phyloP scores from a whole-genome alignment of 2,797 vertebrate species.

The Ara ararauna region DNA sequence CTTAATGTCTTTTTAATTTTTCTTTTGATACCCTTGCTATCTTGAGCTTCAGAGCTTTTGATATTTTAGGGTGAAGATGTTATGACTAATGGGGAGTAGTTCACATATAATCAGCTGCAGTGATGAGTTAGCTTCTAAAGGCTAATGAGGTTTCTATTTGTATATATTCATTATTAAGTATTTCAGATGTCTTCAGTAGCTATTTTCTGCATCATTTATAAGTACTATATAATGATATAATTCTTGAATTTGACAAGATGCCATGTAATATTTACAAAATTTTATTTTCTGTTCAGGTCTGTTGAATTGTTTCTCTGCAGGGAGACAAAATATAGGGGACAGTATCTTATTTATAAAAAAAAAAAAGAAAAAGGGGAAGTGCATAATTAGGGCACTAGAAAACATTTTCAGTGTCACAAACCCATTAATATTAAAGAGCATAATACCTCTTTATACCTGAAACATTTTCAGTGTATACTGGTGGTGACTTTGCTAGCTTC shows the following conservation, averaged over 20 bases:
- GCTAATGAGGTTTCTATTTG: not conserved
- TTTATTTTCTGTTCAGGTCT: not conserved
- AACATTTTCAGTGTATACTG: not conserved
- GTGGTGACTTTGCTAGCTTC: not conserved
- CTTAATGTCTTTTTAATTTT: conserved; percentile 1
- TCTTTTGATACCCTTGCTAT: not conserved
- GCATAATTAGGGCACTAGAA: not conserved
- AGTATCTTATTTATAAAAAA: not conserved
- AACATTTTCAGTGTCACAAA: not conserved
- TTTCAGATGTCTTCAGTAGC: not conserved
- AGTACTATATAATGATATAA: not conserved
- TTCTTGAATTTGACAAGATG: not conserved
- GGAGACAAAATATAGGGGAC: not conserved
- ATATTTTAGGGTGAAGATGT: not conserved
- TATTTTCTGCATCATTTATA: not conserved
- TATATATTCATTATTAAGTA: not conserved
- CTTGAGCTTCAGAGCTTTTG: not conserved
- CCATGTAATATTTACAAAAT: not conserved
- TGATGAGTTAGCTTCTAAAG: not conserved
- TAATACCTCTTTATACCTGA: not conserved
- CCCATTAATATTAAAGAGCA: not conserved
- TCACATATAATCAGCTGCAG: not conserved
- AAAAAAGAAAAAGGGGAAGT: not conserved
- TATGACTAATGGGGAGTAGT: not conserved
- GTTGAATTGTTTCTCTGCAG: not conserved